Percentiles rank a stretch among this genome's conserved stretches.
These are phyloP conservation scores for Zophobas atratus DNA, from an alignment of 1,140 invertebrate genomes.

Conservation along the genomic window DNA sequence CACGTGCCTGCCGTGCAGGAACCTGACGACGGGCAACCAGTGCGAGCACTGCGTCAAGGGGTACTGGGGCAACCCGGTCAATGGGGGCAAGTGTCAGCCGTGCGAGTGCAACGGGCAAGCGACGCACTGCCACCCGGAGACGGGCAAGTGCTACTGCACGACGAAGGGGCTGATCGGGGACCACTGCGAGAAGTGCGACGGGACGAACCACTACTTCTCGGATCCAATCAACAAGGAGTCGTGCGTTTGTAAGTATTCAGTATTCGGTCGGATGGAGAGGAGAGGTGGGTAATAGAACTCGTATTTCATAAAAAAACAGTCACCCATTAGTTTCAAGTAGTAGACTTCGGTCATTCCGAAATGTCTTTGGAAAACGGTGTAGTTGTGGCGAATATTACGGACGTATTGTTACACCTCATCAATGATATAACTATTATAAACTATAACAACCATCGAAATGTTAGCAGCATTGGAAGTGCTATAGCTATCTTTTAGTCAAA, in stretches of 20 bases:
- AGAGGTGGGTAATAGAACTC: no score
- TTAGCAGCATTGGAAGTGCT: no score
- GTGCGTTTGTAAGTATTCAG: conserved; percentile 89
- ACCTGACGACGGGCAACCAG: conserved; percentile 84
- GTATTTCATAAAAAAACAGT: no score
- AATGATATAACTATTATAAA: no score
- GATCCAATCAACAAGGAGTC: conserved; percentile 92
- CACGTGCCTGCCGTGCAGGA: conserved; percentile 81
- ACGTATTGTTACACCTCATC: no score
- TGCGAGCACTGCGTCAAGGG: conserved; percentile 90
- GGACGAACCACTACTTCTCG: conserved; percentile 93
- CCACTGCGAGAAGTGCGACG: conserved; percentile 95
- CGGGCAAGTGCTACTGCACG: conserved; percentile 96
- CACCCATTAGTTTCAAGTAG: no score
- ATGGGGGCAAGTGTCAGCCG: conserved; percentile 91
- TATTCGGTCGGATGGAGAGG: background rate
- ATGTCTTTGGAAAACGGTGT: no score
- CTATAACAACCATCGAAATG: no score
- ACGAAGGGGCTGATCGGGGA: conserved; percentile 97
- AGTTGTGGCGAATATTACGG: no score
- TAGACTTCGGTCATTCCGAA: no score
- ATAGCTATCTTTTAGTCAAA: no score
- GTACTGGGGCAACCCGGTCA: conserved; percentile 93
- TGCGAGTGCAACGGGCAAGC: conserved; percentile 97
- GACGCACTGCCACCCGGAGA: conserved; percentile 89